Evolutionary conservation across 1,140 invertebrate genomes (phyloP), one percentile per base, ranked within the genome.

Genomic region (Luehdorfia chinensis): DNA sequence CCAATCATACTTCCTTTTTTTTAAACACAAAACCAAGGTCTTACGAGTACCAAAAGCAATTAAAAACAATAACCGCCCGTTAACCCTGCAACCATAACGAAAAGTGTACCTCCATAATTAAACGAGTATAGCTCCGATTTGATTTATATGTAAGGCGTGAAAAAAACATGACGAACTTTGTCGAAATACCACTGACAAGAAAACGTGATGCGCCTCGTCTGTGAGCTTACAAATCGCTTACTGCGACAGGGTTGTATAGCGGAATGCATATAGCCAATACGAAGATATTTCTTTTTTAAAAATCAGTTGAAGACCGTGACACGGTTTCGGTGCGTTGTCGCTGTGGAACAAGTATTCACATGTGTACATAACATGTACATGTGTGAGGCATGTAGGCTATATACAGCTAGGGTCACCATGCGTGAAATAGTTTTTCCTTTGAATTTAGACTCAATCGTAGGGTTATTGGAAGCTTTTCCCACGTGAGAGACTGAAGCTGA

Each of bases 271-370:
- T 49, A 18, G 51, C 34, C 46, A 43, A 55, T 60, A 59, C 55
- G 53, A 58, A 61, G 61, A 60, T 57, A 59, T 55, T 59, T 66
- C 50, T 62, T 62, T 64, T 37, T 65, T 55, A 66, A 67, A 67
- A 68, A 65, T 61, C 61, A 68, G 65, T 67, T 51, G 64, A 55
- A 67, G 64, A 61, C 64, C 64, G 19, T 67, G 64, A 67, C 64
- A 67, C 31, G 59, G 47, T 54, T 66, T 56, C 57, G 47, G 63
- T 63, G 50, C 59, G 56, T 60, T 65, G 62, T 67, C 56, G 55
- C 49, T 57, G 16, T 37, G 34, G 27, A 12, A 16, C 18, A 15
- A n/a, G 27, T 30, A n/a, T 13, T 9, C 34, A 37, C 18, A 37
- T 37, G 34, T 34, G 6, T 2, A 16, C 18, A 37, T 1, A 1